These are phyloP conservation scores for Acropora tenuis DNA, from an alignment of 64 coral and sea anemone species.

Conservation along the genomic window DNA sequence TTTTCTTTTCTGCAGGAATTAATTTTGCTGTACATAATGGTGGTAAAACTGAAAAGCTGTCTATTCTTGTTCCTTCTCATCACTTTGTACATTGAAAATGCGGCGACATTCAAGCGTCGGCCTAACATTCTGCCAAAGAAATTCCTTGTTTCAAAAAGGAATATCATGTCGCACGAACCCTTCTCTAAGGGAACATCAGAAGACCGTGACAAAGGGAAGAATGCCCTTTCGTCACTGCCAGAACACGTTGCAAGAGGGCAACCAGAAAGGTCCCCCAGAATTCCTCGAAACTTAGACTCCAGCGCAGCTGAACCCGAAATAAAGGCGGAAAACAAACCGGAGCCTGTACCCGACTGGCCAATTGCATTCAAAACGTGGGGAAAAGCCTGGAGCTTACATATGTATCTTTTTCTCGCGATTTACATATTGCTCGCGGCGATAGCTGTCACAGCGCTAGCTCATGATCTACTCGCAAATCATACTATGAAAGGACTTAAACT, in stretches of 20 bases:
- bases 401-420: slow-evolving; percentile 44
- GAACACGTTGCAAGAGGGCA: no score
- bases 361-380: slow-evolving; percentile 56
- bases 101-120: background rate
- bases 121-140: background rate
- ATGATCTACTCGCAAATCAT: background rate
- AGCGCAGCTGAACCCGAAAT: background rate
- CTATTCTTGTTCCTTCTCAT: background rate
- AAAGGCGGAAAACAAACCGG: slow-evolving; percentile 21
- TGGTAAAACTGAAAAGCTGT: background rate
- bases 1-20: no score
- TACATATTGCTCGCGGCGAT: slow-evolving; percentile 14
- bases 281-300: background rate
- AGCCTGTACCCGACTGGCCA: slow-evolving; percentile 67
- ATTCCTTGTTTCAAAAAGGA: background rate
- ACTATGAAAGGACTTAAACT: slow-evolving; percentile 54
- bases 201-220: background rate
- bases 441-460: background rate
- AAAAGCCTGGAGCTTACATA: slow-evolving; percentile 68
- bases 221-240: no score
- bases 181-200: background rate
- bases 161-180: background rate
- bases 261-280: background rate
- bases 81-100: background rate
- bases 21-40: background rate